phyloP scores from a whole-genome alignment of 1,140 invertebrate species.

The Potamilus streckersoni region DNA sequence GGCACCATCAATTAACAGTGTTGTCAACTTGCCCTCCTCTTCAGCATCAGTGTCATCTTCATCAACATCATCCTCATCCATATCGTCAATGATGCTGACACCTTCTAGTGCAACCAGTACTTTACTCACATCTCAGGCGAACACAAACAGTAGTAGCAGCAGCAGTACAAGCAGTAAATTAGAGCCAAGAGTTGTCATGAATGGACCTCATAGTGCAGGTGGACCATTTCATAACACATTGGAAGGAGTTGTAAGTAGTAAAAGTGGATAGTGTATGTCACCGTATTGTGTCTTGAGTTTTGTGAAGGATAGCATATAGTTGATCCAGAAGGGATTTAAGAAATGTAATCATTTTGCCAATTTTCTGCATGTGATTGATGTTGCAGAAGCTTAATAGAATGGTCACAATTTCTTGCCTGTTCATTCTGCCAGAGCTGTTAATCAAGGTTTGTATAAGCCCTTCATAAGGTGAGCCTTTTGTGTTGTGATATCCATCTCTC shows the following conservation, averaged over 20 bases:
- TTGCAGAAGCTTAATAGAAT: too few relatives aligned
- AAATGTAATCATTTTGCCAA: too few relatives aligned
- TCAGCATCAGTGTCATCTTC: constrained; percentile 24
- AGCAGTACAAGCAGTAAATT: constrained; percentile 52
- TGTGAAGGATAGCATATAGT: too few relatives aligned
- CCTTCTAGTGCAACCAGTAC: constrained; percentile 15
- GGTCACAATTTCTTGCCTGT: too few relatives aligned
- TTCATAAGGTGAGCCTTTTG: too few relatives aligned
- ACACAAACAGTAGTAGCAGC: constrained; percentile 45
- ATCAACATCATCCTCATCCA: constrained; percentile 33
- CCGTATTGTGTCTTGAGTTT: too few relatives aligned
- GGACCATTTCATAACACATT: constrained; percentile 44
- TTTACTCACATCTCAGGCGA: constrained; percentile 45
- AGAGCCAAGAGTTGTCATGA: constrained; percentile 51
- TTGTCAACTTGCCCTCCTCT: constrained; percentile 23
- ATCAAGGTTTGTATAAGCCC: too few relatives aligned
- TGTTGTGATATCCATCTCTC: too few relatives aligned
- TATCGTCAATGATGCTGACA: not conserved
- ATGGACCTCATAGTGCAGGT: constrained; percentile 61
- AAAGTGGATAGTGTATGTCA: too few relatives aligned
- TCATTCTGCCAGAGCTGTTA: too few relatives aligned
- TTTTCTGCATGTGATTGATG: too few relatives aligned
- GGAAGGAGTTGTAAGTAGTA: constrained; percentile 11
- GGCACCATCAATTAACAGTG: constrained; percentile 19
- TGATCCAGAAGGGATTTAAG: too few relatives aligned